Evolutionary conservation across 2,888 invertebrate species (phyloP).

Genomic region (Mechanitis messenoides): DNA sequence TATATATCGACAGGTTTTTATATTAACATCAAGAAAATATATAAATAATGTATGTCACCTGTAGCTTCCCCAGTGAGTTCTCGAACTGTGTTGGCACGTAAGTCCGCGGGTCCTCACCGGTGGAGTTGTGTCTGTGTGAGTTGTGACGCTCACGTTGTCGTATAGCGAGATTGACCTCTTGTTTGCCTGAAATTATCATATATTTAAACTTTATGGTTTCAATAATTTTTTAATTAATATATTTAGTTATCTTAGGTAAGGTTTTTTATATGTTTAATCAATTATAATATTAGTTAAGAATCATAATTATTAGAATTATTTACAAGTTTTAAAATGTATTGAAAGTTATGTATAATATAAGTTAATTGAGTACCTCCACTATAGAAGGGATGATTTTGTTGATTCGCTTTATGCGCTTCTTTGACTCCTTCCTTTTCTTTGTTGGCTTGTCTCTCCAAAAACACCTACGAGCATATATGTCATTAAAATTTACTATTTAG

Average conservation of each 20-base stretch:
- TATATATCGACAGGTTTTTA: background rate
- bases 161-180: conserved; percentile 35
- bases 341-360: no score
- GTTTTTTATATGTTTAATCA: no score
- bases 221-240: no score
- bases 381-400: conserved; percentile 79
- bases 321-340: no score
- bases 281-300: no score
- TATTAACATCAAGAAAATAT: background rate
- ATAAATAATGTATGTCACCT: conserved; percentile 64
- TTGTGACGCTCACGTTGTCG: conserved; percentile 60
- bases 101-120: conserved; percentile 73
- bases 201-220: no score
- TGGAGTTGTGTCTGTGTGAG: conserved; percentile 75
- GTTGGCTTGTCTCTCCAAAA: conserved; percentile 79
- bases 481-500: no score
- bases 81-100: conserved; percentile 94
- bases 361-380: conserved; percentile 45
- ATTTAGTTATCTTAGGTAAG: no score
- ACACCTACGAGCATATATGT: conserved; percentile 62
- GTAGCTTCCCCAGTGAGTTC: conserved; percentile 95
- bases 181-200: conserved; percentile 39
- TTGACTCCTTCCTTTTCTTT: conserved; percentile 77
- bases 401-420: conserved; percentile 79
- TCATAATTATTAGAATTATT: no score